Base-by-base conservation (phyloP, 2,888 invertebrate species). In the Heliconius ismenius region DNA sequence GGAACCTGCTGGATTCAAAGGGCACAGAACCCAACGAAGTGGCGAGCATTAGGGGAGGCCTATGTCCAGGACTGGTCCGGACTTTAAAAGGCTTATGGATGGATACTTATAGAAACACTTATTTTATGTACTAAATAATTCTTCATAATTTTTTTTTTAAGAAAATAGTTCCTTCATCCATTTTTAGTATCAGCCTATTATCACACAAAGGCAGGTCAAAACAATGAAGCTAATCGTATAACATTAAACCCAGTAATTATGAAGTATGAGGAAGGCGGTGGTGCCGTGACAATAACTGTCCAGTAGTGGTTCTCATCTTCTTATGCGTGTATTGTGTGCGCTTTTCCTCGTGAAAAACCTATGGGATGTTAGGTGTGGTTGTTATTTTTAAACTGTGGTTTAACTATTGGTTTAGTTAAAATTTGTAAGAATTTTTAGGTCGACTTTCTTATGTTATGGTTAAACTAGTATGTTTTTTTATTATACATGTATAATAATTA, bases 271-370 rank as follows among this genome's bases (percentile, higher is more conserved):
- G 90, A 90, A 91, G 86, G 81, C 76, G 73, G 74, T 64, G 26
- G 73, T 73, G 75, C 75, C 65, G 74, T 68, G 75, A 89, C 91
- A 91, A 90, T 92, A 91, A 92, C 91, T 92, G 92, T 91, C 91
- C 91, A 85, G 86, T 84, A 83, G 87, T 86, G 86, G 89, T 91
- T 92, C 91, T 87, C 91, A 92, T 87, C 89, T 89, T 90, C 90
- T 89, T 89, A 84, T 81, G 78, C 80, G 79, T 78, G 84, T 86
- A 92, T 92, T 92, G 92, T 92, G 82, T 86, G 83, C 86, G 86
- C 89, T 92, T 92, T 92, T 92, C 92, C 92, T 88, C 87, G 89
- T 90, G 92, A 92, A 92, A 92, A 92, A 92, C 90, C 88, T 88
- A 86, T 84, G 87, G 86, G 86, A 80, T 84, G 85, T 74, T 77